Evolutionary conservation across 2,888 invertebrate genomes (phyloP).

Genomic region (Leptarthrus brevirostris): DNA sequence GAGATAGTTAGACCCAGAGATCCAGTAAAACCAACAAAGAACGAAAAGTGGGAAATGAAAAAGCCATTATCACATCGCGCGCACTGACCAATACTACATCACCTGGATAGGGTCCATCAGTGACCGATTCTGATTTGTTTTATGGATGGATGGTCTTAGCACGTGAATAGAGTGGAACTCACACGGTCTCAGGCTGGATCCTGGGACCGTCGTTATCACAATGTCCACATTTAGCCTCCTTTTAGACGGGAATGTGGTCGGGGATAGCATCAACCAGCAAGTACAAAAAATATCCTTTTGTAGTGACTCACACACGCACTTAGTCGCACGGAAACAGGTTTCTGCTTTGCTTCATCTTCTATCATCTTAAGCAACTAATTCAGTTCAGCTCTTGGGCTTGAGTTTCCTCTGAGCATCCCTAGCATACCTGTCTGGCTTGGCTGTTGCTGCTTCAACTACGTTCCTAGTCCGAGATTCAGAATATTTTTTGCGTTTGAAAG

Average conservation of each 20-base stretch:
- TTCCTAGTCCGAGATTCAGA: neutral
- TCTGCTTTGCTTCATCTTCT: neutral
- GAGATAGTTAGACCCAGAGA: slow-evolving; percentile 21
- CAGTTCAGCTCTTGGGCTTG: slow-evolving; percentile 18
- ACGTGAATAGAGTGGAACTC: slow-evolving; percentile 41
- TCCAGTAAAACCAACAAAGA: slow-evolving; percentile 31
- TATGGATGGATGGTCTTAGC: slow-evolving; percentile 42
- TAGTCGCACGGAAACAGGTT: slow-evolving; percentile 24
- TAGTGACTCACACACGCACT: slow-evolving; percentile 44
- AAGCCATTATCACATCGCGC: slow-evolving; percentile 38
- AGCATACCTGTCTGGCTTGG: slow-evolving; percentile 27
- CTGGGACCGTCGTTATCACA: slow-evolving; percentile 18
- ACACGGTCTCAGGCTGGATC: slow-evolving; percentile 6
- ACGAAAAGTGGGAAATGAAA: neutral
- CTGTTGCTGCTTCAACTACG: neutral
- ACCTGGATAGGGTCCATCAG: slow-evolving; percentile 35
- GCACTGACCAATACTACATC: slow-evolving; percentile 39
- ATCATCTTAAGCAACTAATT: slow-evolving; percentile 19
- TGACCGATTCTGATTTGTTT: slow-evolving; percentile 43
- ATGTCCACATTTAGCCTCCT: slow-evolving; percentile 45
- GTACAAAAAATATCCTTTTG: slow-evolving; percentile 44
- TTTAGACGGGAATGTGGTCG: slow-evolving; percentile 44
- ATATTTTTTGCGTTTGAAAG: neutral
- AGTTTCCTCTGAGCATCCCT: slow-evolving; percentile 12
- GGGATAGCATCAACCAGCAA: slow-evolving; percentile 30